phyloP scores from a whole-genome alignment of 2,888 invertebrate genomes.

The Drosophila quasianomalipes region DNA sequence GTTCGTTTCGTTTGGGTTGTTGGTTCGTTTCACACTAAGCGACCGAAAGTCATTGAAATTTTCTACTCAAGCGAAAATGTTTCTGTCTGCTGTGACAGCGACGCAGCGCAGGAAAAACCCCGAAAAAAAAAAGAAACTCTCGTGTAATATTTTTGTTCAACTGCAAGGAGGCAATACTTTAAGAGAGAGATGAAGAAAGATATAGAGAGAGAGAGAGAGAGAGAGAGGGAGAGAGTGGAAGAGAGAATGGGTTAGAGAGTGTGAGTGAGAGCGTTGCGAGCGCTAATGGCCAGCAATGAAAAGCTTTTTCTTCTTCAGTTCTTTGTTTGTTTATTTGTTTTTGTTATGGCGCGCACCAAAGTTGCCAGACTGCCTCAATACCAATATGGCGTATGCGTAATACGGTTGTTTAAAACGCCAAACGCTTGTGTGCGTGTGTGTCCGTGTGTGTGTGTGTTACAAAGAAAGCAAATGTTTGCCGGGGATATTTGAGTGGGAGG shows the following conservation, averaged over 20 bases:
- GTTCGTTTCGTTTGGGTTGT: conserved; percentile 84
- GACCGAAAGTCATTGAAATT: conserved; percentile 68
- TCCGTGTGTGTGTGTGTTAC: background rate
- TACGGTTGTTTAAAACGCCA: conserved; percentile 51
- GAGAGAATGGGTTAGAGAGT: conserved; percentile 8
- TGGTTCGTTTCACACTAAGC: conserved; percentile 84
- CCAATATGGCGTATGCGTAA: conserved; percentile 71
- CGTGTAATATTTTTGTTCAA: conserved; percentile 23
- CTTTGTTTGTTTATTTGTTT: conserved; percentile 57
- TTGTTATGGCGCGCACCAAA: conserved; percentile 54
- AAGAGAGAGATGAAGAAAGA: conserved; percentile 14
- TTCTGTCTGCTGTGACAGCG: conserved; percentile 53
- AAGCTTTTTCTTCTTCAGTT: conserved; percentile 60
- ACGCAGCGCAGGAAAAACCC: conserved; percentile 61
- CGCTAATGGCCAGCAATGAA: conserved; percentile 63
- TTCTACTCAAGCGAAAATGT: conserved; percentile 69
- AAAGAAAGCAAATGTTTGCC: conserved; percentile 1
- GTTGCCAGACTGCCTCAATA: conserved; percentile 68
- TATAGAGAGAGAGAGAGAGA: conserved; percentile 6
- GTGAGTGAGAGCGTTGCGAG: conserved; percentile 30
- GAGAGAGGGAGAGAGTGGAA: conserved; percentile 3
- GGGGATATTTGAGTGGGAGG: background rate
- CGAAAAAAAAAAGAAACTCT: conserved; percentile 36
- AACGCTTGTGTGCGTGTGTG: conserved; percentile 26
- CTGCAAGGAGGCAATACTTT: conserved; percentile 25